Conservation (phyloP, 30 jellyfish, hydroid and myxozoan genomes). For the Chrysaora quinquecirrha region DNA sequence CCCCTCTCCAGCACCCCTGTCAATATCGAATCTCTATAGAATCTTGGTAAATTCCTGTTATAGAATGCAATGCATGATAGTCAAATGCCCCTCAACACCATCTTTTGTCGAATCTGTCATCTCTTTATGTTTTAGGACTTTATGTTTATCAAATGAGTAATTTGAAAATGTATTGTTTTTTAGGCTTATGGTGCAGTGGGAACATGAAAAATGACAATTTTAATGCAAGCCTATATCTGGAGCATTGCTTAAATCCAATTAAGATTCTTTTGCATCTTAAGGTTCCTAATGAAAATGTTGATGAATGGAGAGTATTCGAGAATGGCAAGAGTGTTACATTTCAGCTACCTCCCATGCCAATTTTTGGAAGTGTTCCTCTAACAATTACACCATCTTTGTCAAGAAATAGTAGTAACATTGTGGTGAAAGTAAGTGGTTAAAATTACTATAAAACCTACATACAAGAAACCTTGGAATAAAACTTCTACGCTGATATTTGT, state of each 20-base stretch:
- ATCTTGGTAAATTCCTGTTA: no score
- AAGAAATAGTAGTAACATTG: neutral
- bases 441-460: neutral
- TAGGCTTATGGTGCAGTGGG: neutral
- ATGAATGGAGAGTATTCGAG: slow-evolving; percentile 5
- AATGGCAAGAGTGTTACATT: neutral
- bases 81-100: no score
- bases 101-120: no score
- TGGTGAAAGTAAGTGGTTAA: neutral
- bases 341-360: neutral
- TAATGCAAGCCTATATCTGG: neutral
- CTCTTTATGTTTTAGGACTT: no score
- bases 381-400: neutral
- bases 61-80: no score
- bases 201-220: neutral
- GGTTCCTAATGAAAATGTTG: neutral
- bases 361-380: neutral
- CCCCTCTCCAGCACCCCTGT: no score
- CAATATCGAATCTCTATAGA: no score
- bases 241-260: neutral
- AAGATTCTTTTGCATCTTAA: neutral
- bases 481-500: no score
- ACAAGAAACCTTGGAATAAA: neutral
- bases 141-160: no score
- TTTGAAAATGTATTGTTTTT: no score